Evolutionary conservation across 2,113 vertebrate species (phyloP).

Genomic region (Nymphicus hollandicus): DNA sequence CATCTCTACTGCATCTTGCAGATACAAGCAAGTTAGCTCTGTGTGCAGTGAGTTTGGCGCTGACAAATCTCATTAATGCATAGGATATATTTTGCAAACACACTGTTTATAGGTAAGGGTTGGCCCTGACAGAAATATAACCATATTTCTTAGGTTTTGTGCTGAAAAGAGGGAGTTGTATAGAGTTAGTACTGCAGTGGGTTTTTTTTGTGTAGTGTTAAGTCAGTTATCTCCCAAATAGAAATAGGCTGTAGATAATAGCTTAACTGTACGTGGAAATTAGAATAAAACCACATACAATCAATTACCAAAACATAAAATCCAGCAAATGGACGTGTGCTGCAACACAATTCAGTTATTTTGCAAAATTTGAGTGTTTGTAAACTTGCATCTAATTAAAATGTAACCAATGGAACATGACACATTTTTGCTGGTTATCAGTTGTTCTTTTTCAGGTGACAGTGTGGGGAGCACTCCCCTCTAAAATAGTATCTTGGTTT

Average conservation of each 20-base stretch:
- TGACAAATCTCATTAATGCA: background rate
- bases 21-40: background rate
- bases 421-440: background rate
- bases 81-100: background rate
- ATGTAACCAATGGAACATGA: background rate
- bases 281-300: background rate
- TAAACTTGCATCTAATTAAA: background rate
- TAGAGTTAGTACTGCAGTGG: background rate
- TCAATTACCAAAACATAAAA: background rate
- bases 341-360: background rate
- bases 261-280: background rate
- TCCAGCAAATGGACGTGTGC: background rate
- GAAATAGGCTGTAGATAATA: background rate
- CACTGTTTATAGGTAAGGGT: background rate
- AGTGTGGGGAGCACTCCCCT: background rate
- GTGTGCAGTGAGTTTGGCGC: background rate
- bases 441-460: background rate
- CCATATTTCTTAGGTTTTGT: background rate
- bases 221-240: background rate
- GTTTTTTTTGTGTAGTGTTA: background rate
- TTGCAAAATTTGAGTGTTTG: background rate
- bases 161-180: background rate
- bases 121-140: background rate
- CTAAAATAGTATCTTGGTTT: background rate
- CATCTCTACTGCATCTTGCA: background rate